Conservation (phyloP, 2,888 invertebrate genomes). For the Xestia sexstrigata region DNA sequence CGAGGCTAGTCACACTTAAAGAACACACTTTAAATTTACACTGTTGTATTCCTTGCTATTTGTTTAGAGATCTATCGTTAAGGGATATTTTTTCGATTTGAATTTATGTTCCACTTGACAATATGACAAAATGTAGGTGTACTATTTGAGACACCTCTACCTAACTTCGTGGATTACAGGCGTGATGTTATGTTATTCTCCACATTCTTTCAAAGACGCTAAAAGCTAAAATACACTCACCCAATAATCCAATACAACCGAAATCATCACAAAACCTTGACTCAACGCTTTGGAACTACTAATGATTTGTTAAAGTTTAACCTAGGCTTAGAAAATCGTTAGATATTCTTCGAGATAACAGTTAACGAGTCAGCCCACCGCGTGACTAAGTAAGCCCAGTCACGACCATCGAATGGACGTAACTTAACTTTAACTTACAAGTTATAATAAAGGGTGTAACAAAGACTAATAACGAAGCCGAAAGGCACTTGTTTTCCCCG, state of each 20-base stretch:
- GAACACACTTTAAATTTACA: not conserved
- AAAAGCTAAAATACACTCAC: slow-evolving; percentile 28
- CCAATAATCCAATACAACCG: slow-evolving; percentile 43
- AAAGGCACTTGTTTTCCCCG: too few species aligned
- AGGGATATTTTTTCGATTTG: not conserved
- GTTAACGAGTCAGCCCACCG: slow-evolving; percentile 78
- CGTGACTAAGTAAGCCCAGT: slow-evolving; percentile 85
- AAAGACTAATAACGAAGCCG: too few species aligned
- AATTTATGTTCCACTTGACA: not conserved
- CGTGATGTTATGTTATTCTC: not conserved
- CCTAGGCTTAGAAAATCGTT: slow-evolving; percentile 65
- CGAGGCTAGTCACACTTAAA: too few species aligned
- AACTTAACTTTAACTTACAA: slow-evolving; percentile 57
- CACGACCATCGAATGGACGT: slow-evolving; percentile 75
- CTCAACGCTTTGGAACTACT: slow-evolving; percentile 4
- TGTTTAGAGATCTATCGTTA: not conserved
- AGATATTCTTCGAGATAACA: slow-evolving; percentile 76
- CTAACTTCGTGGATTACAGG: not conserved
- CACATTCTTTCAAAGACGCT: not conserved
- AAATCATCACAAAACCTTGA: slow-evolving; percentile 60
- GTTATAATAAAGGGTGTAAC: slow-evolving; percentile 27
- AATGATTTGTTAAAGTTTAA: slow-evolving; percentile 62
- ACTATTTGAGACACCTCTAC: not conserved
- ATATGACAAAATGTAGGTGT: not conserved
- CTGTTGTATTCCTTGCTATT: not conserved